Evolutionary conservation across 2,888 invertebrate genomes (phyloP).

Genomic region (Mycogona germanica): DNA sequence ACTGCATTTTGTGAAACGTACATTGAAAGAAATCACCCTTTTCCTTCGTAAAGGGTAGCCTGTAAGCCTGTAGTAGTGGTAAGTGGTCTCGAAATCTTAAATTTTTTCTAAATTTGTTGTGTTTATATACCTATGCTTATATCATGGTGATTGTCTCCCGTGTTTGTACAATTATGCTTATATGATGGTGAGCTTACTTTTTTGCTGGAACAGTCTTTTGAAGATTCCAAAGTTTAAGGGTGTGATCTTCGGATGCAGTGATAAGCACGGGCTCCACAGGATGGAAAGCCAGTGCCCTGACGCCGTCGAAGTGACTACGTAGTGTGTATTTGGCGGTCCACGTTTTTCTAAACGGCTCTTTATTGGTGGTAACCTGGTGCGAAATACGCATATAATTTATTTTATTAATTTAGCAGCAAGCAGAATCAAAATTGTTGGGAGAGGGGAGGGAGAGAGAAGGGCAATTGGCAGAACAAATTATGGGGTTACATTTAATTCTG

Average conservation of each 20-base stretch:
- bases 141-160: too few relatives aligned
- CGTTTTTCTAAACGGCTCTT: slow-evolving; percentile 82
- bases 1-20: too few relatives aligned
- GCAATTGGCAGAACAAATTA: slow-evolving; percentile 7
- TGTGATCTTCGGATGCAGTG: slow-evolving; percentile 98
- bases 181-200: slow-evolving; percentile 44
- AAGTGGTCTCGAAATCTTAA: too few relatives aligned
- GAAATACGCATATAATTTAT: background rate
- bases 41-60: too few relatives aligned
- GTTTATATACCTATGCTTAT: too few relatives aligned
- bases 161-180: too few relatives aligned
- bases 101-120: too few relatives aligned
- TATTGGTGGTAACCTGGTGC: slow-evolving; percentile 53
- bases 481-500: too few relatives aligned
- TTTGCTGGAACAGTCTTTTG: slow-evolving; percentile 96
- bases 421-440: too few relatives aligned
- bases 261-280: slow-evolving; percentile 92
- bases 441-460: too few relatives aligned
- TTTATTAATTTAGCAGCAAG: background rate
- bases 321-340: slow-evolving; percentile 97
- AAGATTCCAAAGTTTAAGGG: slow-evolving; percentile 97
- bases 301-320: slow-evolving; percentile 86
- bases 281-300: slow-evolving; percentile 83
- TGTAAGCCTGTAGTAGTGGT: background rate
- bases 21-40: too few relatives aligned